Percentiles rank a stretch among this genome's conserved stretches.
Conservation (phyloP, 2,113 vertebrate species). For the Machaerirhynchus nigripectus region DNA sequence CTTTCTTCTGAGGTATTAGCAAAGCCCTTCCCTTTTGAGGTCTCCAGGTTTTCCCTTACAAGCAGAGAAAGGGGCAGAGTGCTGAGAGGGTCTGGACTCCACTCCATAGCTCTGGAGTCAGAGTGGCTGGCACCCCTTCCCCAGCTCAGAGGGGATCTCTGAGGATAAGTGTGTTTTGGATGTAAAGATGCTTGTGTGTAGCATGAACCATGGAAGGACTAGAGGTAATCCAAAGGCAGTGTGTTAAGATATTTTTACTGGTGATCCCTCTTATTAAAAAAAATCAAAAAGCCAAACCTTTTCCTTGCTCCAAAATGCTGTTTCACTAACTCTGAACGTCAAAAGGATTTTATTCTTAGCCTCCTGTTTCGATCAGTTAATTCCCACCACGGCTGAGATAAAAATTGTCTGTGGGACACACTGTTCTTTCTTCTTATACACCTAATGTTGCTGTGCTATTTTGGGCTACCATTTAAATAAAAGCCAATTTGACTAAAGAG, state of each 20-base stretch:
- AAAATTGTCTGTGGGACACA: constrained; percentile 61
- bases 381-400: constrained; percentile 61
- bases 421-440: constrained; percentile 70
- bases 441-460: constrained; percentile 75
- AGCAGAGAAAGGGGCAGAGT: neutral
- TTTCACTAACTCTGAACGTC: constrained; percentile 15
- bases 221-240: neutral
- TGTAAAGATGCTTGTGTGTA: neutral
- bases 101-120: neutral
- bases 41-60: neutral
- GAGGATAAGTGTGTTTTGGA: neutral
- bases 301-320: constrained; percentile 31
- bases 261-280: neutral
- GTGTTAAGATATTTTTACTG: neutral
- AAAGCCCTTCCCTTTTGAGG: neutral
- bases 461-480: constrained; percentile 78
- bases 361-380: constrained; percentile 45
- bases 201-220: neutral
- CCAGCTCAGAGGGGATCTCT: neutral
- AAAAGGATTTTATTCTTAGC: constrained; percentile 50
- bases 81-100: neutral
- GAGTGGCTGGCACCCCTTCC: fast-evolving
- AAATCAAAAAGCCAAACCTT: neutral
- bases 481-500: constrained; percentile 81
- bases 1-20: neutral